These are phyloP conservation scores for Saxidomus purpurata DNA, from an alignment of 1,140 invertebrate species.

Conservation along the genomic window DNA sequence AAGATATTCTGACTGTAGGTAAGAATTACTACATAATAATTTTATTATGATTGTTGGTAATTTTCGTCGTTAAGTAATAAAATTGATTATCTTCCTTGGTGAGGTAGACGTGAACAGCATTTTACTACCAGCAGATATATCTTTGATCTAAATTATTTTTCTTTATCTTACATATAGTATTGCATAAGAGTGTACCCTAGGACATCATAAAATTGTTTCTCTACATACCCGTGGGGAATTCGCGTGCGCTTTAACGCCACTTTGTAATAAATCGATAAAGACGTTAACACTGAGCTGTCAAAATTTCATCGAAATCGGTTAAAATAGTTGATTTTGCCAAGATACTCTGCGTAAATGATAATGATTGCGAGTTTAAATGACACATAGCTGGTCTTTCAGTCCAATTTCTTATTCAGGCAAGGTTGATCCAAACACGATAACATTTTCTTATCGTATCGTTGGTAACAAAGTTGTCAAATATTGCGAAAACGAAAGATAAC, in stretches of 20 bases:
- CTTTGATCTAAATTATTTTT: not conserved
- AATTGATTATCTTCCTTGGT: not conserved
- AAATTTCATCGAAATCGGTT: constrained; percentile 30
- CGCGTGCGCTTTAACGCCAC: not conserved
- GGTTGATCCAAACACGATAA: not conserved
- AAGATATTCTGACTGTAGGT: no score
- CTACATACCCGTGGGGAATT: not conserved
- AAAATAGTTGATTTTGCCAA: not conserved
- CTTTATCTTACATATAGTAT: not conserved
- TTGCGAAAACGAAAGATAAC: constrained; percentile 21
- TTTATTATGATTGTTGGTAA: no score
- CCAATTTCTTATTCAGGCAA: not conserved
- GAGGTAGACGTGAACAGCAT: not conserved
- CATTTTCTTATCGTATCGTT: constrained; percentile 4
- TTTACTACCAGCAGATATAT: not conserved
- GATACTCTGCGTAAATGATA: not conserved
- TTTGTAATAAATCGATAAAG: constrained; percentile 20
- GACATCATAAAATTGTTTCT: not conserved
- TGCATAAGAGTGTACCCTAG: not conserved
- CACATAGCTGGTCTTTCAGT: not conserved
- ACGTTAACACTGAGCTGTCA: constrained; percentile 5
- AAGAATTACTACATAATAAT: no score
- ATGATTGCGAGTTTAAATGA: not conserved
- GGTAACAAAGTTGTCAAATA: constrained; percentile 38
- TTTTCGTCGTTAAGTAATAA: not conserved